Evolutionary conservation across 2,113 vertebrate genomes (phyloP).

Genomic region (Apodemus sylvaticus): DNA sequence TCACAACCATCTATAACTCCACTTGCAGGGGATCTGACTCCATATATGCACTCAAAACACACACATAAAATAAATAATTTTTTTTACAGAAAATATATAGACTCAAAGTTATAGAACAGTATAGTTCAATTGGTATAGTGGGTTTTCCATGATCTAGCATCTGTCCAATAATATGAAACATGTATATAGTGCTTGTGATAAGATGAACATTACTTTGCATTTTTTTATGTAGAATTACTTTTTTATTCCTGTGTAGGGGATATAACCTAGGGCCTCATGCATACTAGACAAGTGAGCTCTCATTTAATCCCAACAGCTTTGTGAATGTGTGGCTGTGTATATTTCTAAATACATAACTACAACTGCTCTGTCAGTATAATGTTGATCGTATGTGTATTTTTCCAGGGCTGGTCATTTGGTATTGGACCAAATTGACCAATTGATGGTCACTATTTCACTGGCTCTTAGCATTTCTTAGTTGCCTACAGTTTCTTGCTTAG

Average conservation of each 20-base stretch:
- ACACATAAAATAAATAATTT: neutral
- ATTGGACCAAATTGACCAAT: neutral
- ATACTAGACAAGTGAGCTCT: neutral
- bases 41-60: neutral
- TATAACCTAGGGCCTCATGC: neutral
- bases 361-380: neutral
- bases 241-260: neutral
- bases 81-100: neutral
- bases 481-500: neutral
- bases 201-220: constrained; percentile 21
- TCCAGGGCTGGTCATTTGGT: neutral
- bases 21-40: neutral
- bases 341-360: neutral
- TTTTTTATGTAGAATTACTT: neutral
- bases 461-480: neutral
- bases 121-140: neutral
- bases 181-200: neutral
- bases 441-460: neutral
- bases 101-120: neutral
- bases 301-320: neutral
- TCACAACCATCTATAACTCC: neutral
- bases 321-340: neutral
- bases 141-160: constrained; percentile 11
- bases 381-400: neutral
- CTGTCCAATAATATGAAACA: constrained; percentile 27